Base-by-base conservation (phyloP, 2,888 invertebrate genomes). In the Deilephila elpenor region DNA sequence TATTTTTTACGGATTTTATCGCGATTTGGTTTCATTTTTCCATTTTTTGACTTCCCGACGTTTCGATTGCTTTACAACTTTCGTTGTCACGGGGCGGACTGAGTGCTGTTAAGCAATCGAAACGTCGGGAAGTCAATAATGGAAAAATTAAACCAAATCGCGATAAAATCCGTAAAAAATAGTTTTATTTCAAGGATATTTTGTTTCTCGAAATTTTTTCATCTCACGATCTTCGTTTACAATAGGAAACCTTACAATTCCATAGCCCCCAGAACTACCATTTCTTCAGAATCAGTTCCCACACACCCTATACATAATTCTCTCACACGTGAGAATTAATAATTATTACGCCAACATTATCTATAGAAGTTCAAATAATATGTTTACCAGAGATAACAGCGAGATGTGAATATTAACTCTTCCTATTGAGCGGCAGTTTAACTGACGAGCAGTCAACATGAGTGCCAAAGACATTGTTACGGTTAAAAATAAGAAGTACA, bases 401-500 rank as follows among this genome's bases (percentile, higher is more conserved):
- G n/a, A 44, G 29, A 59, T 70, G 70, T 70, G 59, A 70, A 70
- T 51, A 51, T 59, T 59, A 61, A 73, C 25, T 34, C 60, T 70
- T 73, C 60, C 70, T 73, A 70, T 59, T 60, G 44, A 60, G 59
- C 51, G 25, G 60, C 59, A 53, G 71, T 59, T 70, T 44, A 67
- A 34, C 2, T 17, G 19, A 19, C 44, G 25, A 37, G 25, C 67
- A 0, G 72, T 71, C 60, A 76, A 80, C 73, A 89, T 88, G 89
- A 82, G 78, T 79, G 80, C 71, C 8, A 82, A 81, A 70, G 80
- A 84, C 59, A 72, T 75, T 79, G 73, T 53, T 60, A 71, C 59
- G 70, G 60, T 76, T 51, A 83, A 84, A 75, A 78, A 60, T 53
- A 88, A 84, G 74, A 88, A 84, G 73, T 87, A 86, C 78, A 79